phyloP scores from a whole-genome alignment of 2,113 vertebrate species.

The Chascanopsetta lugubris region DNA sequence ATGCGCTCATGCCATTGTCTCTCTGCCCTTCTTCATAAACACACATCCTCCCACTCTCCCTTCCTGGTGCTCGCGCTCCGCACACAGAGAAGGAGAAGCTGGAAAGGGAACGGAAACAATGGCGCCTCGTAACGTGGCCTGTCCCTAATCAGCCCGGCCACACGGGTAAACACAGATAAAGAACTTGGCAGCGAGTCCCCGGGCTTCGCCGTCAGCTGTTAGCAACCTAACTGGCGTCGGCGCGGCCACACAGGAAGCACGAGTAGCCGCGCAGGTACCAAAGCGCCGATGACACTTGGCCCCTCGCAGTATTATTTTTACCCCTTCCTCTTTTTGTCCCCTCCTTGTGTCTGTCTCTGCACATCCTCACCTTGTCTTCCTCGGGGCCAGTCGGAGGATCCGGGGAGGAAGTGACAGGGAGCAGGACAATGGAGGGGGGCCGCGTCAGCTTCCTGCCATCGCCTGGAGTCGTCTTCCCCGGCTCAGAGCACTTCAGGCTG shows the following conservation, averaged over 20 bases:
- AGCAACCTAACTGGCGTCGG: conserved; percentile 67
- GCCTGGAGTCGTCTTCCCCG: conserved; percentile 63
- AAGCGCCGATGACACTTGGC: conserved; percentile 59
- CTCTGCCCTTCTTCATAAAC: conserved; percentile 51
- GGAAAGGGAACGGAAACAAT: conserved; percentile 65
- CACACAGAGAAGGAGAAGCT: conserved; percentile 49
- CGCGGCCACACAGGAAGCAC: conserved; percentile 56
- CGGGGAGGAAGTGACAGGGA: conserved; percentile 70
- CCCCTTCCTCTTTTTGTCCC: conserved; percentile 57
- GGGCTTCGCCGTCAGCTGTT: conserved; percentile 73
- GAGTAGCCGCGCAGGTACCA: conserved; percentile 48
- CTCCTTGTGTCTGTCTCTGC: conserved; percentile 61
- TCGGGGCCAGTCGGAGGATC: conserved; percentile 59
- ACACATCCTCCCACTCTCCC: conserved; percentile 38
- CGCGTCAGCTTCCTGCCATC: conserved; percentile 74
- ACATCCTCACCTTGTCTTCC: conserved; percentile 77
- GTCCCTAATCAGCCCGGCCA: conserved; percentile 80
- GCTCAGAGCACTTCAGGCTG: conserved; percentile 50
- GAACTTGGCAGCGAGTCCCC: conserved; percentile 76
- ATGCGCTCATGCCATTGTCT: conserved; percentile 58
- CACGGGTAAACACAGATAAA: conserved; percentile 80
- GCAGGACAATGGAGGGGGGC: conserved; percentile 66
- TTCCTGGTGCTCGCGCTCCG: conserved; percentile 21
- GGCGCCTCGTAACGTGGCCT: conserved; percentile 71
- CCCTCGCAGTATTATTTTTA: conserved; percentile 63